Base-by-base conservation (phyloP, 2,888 invertebrate species). In the Rhopalosiphum nymphaeae region DNA sequence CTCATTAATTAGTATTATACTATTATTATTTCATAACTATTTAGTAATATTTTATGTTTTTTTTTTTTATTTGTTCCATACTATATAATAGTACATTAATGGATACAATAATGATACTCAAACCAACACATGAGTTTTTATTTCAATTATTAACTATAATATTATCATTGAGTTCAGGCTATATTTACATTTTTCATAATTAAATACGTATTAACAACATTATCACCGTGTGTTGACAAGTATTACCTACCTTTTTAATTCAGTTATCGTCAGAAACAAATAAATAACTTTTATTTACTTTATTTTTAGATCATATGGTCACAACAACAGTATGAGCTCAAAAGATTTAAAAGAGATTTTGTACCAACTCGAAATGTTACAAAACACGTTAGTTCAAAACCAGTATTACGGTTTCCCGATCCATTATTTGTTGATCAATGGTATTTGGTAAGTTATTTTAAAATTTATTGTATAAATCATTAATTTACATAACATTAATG, bases 361-460 rank as follows among this genome's bases (percentile, higher is more conserved):
- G 26, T 44, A 29, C 93, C 84, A 11, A 25, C 25, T 36, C 44
- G 13, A 42, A 93, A 90, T 53, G 67, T 85, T 46, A 85, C 93
- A 36, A 89, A 78, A 16, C 16, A 44, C 21, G 21, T 29, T 11
- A 89, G 5, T 78, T 57, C 5, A 85, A 93, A 93, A 90, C 87
- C 85, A 26, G 21, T 10, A 7, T 85, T 93, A 85, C 93, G 93
- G 26, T 93, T 98, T 96, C 97, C 98, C 29, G 99, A 99, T 96
- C 99, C 99, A n/a, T 97, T 98, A 95, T 99, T 98, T 97, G 97
- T 98, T 95, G 98, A 99, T 96, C 98, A 99, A 96, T 99, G 99
- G 99, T 99, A 99, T 96, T 96, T 99, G 98, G 99, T 99, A 96
- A 97, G 99, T 97, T 95, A 89, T 84, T 57, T 89, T 85, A 67